Percentiles rank a stretch among this genome's conserved stretches.
phyloP scores from a whole-genome alignment of 2,888 invertebrate genomes.

The Desoria tigrina region DNA sequence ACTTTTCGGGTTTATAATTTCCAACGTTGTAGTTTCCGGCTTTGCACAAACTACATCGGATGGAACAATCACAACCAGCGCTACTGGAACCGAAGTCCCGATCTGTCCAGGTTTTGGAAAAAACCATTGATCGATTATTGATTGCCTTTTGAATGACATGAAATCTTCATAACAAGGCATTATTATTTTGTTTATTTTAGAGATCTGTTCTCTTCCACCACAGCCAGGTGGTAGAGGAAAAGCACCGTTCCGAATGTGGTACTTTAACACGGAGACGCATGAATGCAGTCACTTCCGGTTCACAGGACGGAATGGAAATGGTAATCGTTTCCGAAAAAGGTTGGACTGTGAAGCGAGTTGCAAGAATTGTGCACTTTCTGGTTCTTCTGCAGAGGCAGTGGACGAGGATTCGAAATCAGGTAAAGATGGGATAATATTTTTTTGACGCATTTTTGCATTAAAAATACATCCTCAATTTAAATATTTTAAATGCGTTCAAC shows the following conservation, averaged over 20 bases:
- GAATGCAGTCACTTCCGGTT: slow-evolving; percentile 34
- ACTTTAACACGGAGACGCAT: slow-evolving; percentile 25
- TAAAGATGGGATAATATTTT: too few species aligned
- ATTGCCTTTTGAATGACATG: not conserved
- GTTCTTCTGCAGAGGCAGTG: not conserved
- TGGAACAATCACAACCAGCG: not conserved
- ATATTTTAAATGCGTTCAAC: too few species aligned
- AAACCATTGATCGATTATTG: not conserved
- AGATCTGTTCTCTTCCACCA: slow-evolving; percentile 25
- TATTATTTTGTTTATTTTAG: slow-evolving; percentile 16
- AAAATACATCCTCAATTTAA: too few species aligned
- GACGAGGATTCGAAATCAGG: not conserved
- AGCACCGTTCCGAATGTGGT: slow-evolving; percentile 39
- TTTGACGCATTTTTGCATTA: too few species aligned
- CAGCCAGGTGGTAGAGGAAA: slow-evolving; percentile 32
- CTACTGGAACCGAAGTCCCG: not conserved
- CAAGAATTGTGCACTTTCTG: not conserved
- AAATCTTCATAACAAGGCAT: not conserved
- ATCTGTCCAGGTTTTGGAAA: slow-evolving; percentile 3
- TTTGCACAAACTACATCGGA: not conserved
- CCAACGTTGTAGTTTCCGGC: not conserved
- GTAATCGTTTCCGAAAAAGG: slow-evolving; percentile 28
- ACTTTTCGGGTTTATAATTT: not conserved
- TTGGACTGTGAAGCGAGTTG: slow-evolving; percentile 33
- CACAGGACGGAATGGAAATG: slow-evolving; percentile 38